Conservation (phyloP, 2,888 invertebrate species). For the Oscheius myriophilus region DNA sequence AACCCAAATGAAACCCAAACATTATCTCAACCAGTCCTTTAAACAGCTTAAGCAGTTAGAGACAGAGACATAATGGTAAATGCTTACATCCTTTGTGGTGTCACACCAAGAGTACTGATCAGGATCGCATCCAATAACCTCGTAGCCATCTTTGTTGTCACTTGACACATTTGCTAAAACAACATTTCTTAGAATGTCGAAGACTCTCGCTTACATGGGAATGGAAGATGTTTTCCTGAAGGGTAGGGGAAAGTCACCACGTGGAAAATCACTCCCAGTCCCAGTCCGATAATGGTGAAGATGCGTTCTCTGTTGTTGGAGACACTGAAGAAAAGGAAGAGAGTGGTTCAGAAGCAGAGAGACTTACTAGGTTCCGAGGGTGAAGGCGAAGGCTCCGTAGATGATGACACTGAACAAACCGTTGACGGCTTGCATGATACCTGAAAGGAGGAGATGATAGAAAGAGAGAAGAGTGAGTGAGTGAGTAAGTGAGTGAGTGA, state of each 20-base stretch:
- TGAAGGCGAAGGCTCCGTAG: conserved; percentile 45
- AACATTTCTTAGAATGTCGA: neutral
- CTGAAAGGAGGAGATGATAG: neutral
- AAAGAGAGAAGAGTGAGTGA: neutral
- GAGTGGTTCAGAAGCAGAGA: neutral
- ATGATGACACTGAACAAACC: conserved; percentile 44
- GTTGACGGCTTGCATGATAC: conserved; percentile 48
- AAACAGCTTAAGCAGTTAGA: too few relatives aligned
- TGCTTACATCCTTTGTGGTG: conserved; percentile 37
- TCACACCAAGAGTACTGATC: conserved; percentile 41
- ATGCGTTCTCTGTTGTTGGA: conserved; percentile 44
- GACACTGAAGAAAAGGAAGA: conserved; percentile 32
- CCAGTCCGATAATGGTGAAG: conserved; percentile 48
- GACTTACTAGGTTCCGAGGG: conserved; percentile 48
- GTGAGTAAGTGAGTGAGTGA: neutral
- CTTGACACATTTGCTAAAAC: neutral
- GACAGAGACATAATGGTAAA: too few relatives aligned
- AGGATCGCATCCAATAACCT: conserved; percentile 42
- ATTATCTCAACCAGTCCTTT: neutral
- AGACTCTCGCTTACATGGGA: too few relatives aligned
- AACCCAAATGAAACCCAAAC: neutral
- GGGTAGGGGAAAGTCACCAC: conserved; percentile 51
- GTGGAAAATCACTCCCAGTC: conserved; percentile 44
- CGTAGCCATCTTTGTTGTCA: conserved; percentile 26
- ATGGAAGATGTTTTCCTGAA: conserved; percentile 15